A percentile compares a stretch with the other conserved stretches of the same genome.
These are phyloP conservation scores for Macrocentrus cingulum DNA, from an alignment of 1,140 invertebrate genomes.

Conservation along the genomic window DNA sequence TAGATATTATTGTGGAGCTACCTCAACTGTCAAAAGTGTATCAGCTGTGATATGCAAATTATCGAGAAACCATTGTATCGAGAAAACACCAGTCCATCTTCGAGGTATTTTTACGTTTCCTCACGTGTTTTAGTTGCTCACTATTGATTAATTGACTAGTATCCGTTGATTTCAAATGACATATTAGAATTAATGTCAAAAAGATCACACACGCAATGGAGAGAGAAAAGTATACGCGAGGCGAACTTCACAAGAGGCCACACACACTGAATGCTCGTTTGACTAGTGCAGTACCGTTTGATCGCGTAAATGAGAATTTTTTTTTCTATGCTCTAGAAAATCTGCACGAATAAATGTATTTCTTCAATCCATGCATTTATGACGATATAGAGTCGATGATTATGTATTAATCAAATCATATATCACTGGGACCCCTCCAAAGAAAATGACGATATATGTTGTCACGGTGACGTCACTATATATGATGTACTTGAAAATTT, in stretches of 20 bases:
- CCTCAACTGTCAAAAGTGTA: slow-evolving; percentile 31
- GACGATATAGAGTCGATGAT: too few relatives aligned
- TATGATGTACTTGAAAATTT: too few relatives aligned
- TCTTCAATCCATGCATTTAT: too few relatives aligned
- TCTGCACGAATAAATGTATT: too few relatives aligned
- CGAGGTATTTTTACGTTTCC: background rate
- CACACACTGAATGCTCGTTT: background rate
- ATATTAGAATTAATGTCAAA: background rate
- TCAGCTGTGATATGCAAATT: slow-evolving; percentile 28
- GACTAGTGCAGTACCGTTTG: background rate
- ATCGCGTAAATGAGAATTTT: too few relatives aligned
- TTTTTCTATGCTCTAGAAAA: too few relatives aligned
- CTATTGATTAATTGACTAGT: too few relatives aligned
- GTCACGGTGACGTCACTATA: too few relatives aligned
- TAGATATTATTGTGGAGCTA: background rate
- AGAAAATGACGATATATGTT: too few relatives aligned
- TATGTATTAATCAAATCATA: background rate
- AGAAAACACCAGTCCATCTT: slow-evolving; percentile 28
- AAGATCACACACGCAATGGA: slow-evolving; percentile 1
- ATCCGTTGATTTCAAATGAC: background rate
- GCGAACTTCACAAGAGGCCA: background rate
- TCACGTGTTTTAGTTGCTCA: background rate
- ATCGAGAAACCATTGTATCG: slow-evolving; percentile 15
- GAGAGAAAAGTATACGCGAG: background rate
- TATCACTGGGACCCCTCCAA: too few relatives aligned